A percentile compares a stretch with the other conserved stretches of the same genome.
Conservation (phyloP, 2,113 vertebrate genomes). For the Sylvilagus bachmani region DNA sequence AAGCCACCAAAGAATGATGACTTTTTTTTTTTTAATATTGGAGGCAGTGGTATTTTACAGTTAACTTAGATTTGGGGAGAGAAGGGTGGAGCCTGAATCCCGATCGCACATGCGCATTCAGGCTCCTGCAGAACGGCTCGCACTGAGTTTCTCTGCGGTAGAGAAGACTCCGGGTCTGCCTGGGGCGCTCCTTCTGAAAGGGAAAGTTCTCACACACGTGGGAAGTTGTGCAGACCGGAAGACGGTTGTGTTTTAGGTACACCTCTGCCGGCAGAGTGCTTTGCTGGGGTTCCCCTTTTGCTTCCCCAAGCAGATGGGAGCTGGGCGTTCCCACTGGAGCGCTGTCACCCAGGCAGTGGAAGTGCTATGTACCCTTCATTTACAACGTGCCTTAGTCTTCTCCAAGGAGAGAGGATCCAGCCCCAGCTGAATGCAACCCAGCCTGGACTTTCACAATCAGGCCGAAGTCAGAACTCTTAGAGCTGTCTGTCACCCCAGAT, state of each 20-base stretch:
- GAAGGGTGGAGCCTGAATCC: too few relatives aligned
- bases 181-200: background rate
- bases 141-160: background rate
- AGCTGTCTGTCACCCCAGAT: background rate
- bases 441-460: background rate
- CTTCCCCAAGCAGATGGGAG: background rate
- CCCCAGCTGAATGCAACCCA: conserved; percentile 2
- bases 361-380: conserved; percentile 21
- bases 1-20: background rate
- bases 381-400: background rate
- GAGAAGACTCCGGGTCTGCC: background rate
- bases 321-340: background rate
- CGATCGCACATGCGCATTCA: too few relatives aligned
- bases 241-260: background rate
- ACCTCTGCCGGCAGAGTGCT: background rate
- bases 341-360: background rate
- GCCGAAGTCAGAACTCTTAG: conserved; percentile 7
- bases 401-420: background rate
- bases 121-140: background rate
- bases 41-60: background rate
- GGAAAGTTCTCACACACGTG: background rate
- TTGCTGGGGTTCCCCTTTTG: background rate
- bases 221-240: too few relatives aligned
- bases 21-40: background rate
- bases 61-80: background rate